Base-by-base conservation (phyloP, 2,113 vertebrate species). In the Sardina pilchardus region DNA sequence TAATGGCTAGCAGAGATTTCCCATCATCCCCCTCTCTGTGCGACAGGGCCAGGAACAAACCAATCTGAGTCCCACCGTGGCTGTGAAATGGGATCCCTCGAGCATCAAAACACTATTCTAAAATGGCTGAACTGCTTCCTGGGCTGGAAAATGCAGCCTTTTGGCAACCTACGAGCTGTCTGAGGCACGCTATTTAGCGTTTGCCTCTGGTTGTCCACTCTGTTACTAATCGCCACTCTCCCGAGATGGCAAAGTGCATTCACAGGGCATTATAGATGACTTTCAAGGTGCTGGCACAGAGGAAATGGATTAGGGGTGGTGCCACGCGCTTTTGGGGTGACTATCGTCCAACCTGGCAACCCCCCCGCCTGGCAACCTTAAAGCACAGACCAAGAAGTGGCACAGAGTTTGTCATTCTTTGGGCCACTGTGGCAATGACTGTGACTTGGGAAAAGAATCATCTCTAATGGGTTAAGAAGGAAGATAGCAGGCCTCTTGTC, bases 401-500 rank as follows among this genome's bases (percentile, higher is more conserved):
- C 10, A 34, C 12, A 5, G 26, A 12, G 71, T 78, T 5, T 78
- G 71, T 78, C 71, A 78, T 78, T 78, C 26, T 14, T 78, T 78
- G 12, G 4, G 71, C 71, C 71, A 78, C 14, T 78, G 9, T 34
- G 14, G 26, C 63, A 10, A 50, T 50, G 10, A 47, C 45, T 47
- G n/a, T n/a, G n/a, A n/a, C n/a, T n/a, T n/a, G 45, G 12, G 12
- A 47, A 34, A 34, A 17, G 71, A 36, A 78, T 78, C 30, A 36
- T 3, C 12, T 78, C 71, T 78, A 78, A 78, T 78, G 71, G 71
- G 71, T 78, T 14, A 78, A 36, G 71, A 78, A 34, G 30, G 71
- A 82, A 71, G 56, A 83, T 78, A 78, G 34, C 71, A 78, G 71
- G 71, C 71, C 92, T 94, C 94, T 50, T 94, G 93, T 94, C 93